Evolutionary conservation across 2,797 vertebrate genomes (phyloP).

Genomic region (Tangara arthus): DNA sequence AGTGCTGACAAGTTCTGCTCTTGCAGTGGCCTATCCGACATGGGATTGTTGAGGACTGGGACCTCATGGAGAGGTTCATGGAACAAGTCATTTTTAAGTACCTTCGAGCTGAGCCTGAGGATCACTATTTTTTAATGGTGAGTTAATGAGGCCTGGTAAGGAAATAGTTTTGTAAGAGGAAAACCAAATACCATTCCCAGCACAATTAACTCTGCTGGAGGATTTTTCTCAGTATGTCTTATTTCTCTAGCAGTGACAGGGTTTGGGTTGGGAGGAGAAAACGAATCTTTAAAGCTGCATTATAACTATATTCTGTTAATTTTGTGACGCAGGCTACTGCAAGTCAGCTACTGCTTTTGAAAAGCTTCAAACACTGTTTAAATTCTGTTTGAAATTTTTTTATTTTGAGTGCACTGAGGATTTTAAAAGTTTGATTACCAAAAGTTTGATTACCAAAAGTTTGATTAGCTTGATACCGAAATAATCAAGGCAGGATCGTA

Average conservation of each 20-base stretch:
- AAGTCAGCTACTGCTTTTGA: background rate
- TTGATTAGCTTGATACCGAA: background rate
- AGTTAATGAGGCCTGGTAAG: slow-evolving; percentile 9
- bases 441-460: background rate
- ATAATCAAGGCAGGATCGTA: background rate
- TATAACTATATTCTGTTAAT: background rate
- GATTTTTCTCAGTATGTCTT: background rate
- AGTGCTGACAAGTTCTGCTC: background rate
- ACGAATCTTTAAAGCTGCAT: background rate
- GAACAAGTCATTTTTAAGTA: slow-evolving; percentile 83
- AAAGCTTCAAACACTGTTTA: background rate
- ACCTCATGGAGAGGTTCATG: slow-evolving; percentile 84
- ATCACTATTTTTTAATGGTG: slow-evolving; percentile 84
- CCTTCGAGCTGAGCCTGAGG: slow-evolving; percentile 80
- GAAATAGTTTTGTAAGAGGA: background rate
- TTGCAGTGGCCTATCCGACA: slow-evolving; percentile 81
- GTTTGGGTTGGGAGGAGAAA: background rate
- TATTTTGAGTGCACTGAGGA: background rate
- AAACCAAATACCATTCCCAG: background rate
- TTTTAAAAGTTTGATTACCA: background rate
- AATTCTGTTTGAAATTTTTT: background rate
- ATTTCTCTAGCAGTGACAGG: background rate
- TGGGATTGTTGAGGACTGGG: slow-evolving; percentile 82
- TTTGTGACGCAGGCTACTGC: background rate
- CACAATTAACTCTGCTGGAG: background rate